These are phyloP conservation scores for Pterois miles DNA, from an alignment of 2,797 vertebrate species.

Conservation along the genomic window DNA sequence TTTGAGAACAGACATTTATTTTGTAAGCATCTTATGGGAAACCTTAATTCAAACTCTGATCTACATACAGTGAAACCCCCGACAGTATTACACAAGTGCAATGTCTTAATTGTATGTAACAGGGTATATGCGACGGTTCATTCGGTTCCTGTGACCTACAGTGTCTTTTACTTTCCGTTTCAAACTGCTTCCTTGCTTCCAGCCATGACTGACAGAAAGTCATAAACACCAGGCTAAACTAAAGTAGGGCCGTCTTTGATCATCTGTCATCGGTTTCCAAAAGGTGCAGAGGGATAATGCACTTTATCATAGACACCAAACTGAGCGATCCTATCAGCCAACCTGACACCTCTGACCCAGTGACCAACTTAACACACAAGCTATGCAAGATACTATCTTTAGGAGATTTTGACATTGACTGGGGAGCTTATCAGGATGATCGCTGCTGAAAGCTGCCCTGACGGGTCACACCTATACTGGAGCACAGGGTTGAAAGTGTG, in stretches of 20 bases:
- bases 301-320: slow-evolving; percentile 29
- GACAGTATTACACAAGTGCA: not conserved
- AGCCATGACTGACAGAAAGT: not conserved
- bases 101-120: not conserved
- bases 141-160: not conserved
- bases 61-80: not conserved
- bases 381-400: slow-evolving; percentile 23
- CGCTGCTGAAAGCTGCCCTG: not conserved
- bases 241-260: slow-evolving; percentile 28
- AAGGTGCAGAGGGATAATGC: slow-evolving; percentile 5
- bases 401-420: slow-evolving; percentile 21
- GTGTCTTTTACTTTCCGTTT: not conserved
- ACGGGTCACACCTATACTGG: slow-evolving; percentile 17
- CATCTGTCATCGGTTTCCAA: slow-evolving; percentile 1
- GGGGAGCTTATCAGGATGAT: slow-evolving; percentile 16
- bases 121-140: no score
- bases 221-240: not conserved
- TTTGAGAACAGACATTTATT: no score
- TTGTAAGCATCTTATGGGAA: no score
- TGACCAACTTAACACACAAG: slow-evolving; percentile 12
- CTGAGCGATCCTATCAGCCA: slow-evolving; percentile 28
- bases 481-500: no score
- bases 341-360: slow-evolving; percentile 55
- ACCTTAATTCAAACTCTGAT: no score
- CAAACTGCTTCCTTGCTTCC: not conserved